A percentile compares a stretch with the other conserved stretches of the same genome.
These are phyloP conservation scores for Alcedo atthis DNA, from an alignment of 2,797 vertebrate species.

Conservation along the genomic window DNA sequence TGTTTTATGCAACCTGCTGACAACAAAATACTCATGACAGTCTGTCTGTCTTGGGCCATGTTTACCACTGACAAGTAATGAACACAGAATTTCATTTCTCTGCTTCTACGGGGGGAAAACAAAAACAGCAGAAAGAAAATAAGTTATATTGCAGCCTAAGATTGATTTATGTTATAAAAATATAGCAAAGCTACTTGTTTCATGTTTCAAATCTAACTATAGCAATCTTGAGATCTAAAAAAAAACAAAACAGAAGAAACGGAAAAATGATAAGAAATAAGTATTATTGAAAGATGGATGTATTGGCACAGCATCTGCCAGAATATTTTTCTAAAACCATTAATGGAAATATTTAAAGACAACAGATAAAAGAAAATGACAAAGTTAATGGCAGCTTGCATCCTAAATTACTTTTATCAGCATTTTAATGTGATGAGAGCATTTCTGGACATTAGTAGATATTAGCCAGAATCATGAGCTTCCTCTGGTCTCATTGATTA, in stretches of 20 bases:
- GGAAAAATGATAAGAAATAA: not conserved
- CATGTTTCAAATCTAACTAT: not conserved
- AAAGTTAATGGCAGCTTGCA: not conserved
- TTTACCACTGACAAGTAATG: not conserved
- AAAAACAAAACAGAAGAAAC: not conserved
- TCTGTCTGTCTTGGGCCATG: not conserved
- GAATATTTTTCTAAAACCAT: not conserved
- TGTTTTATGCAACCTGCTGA: not conserved
- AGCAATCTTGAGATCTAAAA: not conserved
- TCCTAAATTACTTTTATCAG: not conserved
- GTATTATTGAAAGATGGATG: not conserved
- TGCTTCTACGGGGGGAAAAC: not conserved
- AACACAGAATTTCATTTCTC: slow-evolving; percentile 17
- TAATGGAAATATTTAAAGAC: not conserved
- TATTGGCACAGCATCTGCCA: not conserved
- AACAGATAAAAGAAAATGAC: not conserved
- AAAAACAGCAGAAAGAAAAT: not conserved
- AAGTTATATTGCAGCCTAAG: not conserved
- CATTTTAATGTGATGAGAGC: not conserved
- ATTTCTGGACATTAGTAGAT: not conserved
- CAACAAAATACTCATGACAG: not conserved
- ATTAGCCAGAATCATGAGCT: not conserved
- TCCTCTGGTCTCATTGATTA: not conserved
- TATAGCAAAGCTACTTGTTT: not conserved
- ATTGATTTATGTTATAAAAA: not conserved